Base-by-base conservation (phyloP, 2,888 invertebrate species). In the Lathronympha strigana region DNA sequence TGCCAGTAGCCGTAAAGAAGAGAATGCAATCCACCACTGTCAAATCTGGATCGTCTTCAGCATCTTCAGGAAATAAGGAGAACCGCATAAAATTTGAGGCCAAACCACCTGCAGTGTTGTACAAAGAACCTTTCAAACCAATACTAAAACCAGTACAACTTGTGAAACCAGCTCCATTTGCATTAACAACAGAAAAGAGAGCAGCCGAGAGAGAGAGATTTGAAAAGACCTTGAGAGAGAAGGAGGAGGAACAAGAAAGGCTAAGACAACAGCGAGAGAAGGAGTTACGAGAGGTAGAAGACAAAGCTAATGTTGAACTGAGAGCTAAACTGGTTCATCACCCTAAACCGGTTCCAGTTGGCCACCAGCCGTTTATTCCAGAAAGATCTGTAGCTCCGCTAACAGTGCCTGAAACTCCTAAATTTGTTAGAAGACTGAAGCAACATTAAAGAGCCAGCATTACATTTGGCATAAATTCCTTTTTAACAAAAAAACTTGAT, bases 341-440 rank as follows among this genome's bases (percentile, higher is more conserved):
- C 79, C 94, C 95, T 0, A 93, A 93, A 71, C 95, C 95, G 1
- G 90, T 94, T 55, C 93, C 93, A 15, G 82, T 82, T 9, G 31
- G 43, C 11, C 25, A 86, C 64, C 89, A 90, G 67, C 89, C 92
- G 11, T 81, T 94, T 71, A 74, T 90, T 21, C 87, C 94, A 13
- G 84, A 92, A 58, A 93, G 92, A 61, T 93, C 94, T 1, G 75
- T 73, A 0, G 88, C 87, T 49, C 90, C 92, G 4, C 75, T 95
- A 1, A 96, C 96, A 1, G 87, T 92, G 17, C 95, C 96, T 0
- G 90, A 93, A 61, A 95, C 95, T 67, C 95, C 95, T 0, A 92
- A 89, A 66, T 93, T 93, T 78, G 73, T 92, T 13, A 82, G 89
- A 61, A 80, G 87, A 73, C 73, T 87, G 57, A 85, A 78, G 67